Conservation (phyloP, 2,113 vertebrate species). For the Hemiscyllium ocellatum region DNA sequence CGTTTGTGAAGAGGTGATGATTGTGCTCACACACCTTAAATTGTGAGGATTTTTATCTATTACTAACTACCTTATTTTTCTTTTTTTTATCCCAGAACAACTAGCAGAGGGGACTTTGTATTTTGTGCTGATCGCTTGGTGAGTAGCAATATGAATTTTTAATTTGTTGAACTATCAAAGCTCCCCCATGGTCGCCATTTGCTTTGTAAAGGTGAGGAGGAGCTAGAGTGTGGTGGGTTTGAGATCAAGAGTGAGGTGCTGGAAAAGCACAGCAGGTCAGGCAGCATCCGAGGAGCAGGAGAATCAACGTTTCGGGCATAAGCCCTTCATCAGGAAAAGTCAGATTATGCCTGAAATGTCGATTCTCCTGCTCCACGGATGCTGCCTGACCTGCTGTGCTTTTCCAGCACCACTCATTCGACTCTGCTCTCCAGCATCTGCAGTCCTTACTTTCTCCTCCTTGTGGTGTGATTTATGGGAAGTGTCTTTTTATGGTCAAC, state of each 20-base stretch:
- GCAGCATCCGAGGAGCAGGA: no score
- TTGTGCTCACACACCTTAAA: not conserved
- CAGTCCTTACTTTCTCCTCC: no score
- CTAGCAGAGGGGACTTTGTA: conserved; percentile 93
- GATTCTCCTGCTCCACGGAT: no score
- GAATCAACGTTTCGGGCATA: no score
- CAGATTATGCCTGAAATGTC: no score
- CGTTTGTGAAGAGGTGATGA: not conserved
- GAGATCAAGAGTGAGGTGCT: no score
- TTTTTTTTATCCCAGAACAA: conserved; percentile 66
- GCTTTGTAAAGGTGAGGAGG: not conserved
- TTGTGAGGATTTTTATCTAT: not conserved
- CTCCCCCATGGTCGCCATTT: not conserved
- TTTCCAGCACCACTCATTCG: no score
- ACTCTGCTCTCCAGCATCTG: no score
- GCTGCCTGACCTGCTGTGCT: no score
- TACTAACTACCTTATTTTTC: not conserved
- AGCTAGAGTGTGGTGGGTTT: not conserved
- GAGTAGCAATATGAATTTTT: conserved; percentile 49
- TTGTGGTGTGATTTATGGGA: not conserved
- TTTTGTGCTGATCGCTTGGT: conserved; percentile 94
- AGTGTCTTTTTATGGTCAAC: not conserved
- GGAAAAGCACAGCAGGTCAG: no score
- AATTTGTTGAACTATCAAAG: not conserved
- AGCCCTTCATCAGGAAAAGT: no score